These are phyloP conservation scores for Lycaena phlaeas DNA, from an alignment of 2,888 invertebrate genomes.

Conservation along the genomic window DNA sequence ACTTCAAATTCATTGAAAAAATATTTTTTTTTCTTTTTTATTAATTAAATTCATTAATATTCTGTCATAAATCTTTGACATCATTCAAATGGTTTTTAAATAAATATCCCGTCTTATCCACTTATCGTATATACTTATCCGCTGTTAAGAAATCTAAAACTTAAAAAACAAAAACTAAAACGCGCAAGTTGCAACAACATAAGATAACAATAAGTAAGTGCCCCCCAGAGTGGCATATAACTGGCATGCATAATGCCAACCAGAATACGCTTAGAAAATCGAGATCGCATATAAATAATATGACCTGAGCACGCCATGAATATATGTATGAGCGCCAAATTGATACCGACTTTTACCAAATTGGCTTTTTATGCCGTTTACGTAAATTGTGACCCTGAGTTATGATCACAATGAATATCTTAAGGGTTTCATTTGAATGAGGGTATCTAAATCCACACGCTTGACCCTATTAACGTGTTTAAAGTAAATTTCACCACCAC, in stretches of 20 bases:
- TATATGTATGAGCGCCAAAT: slow-evolving; percentile 68
- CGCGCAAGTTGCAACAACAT: not conserved
- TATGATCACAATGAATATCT: slow-evolving; percentile 45
- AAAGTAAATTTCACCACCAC: no score
- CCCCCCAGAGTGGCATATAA: slow-evolving; percentile 62
- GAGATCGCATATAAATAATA: slow-evolving; percentile 71
- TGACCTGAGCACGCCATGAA: slow-evolving; percentile 63
- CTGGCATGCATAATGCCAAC: slow-evolving; percentile 29
- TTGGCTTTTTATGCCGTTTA: slow-evolving; percentile 57
- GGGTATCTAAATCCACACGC: no score
- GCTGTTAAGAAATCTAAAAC: no score
- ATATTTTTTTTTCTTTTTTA: no score
- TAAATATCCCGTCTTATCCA: no score
- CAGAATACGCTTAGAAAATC: slow-evolving; percentile 35
- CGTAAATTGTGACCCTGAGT: slow-evolving; percentile 63
- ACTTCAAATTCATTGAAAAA: no score
- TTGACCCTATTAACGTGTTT: no score
- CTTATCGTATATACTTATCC: no score
- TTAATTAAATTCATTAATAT: no score
- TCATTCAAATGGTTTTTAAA: no score
- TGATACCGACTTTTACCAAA: slow-evolving; percentile 66
- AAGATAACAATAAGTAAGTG: slow-evolving; percentile 48
- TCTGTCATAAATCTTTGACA: no score
- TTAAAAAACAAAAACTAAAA: slow-evolving; percentile 10
- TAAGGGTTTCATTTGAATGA: no score